A percentile compares a stretch with the other conserved stretches of the same genome.
These are phyloP conservation scores for Drosophila novamexicana DNA, from an alignment of 1,140 invertebrate genomes.

Conservation along the genomic window DNA sequence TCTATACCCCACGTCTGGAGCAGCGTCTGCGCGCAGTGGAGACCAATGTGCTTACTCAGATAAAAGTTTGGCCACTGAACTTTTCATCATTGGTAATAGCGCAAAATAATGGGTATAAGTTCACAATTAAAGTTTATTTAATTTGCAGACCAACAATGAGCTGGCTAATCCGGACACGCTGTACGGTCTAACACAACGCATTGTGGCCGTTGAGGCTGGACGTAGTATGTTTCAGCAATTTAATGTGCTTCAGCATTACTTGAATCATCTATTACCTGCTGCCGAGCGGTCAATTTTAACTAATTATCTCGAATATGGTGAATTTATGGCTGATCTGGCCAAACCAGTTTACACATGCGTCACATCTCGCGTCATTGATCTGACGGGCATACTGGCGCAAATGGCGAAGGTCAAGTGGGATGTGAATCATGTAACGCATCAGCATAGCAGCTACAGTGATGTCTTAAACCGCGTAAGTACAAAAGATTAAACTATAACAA, in stretches of 20 bases:
- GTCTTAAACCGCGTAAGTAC: constrained; percentile 87
- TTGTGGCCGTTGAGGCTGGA: constrained; percentile 96
- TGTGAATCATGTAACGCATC: constrained; percentile 96
- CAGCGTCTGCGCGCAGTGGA: constrained; percentile 91
- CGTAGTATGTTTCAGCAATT: constrained; percentile 95
- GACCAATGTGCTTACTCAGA: constrained; percentile 86
- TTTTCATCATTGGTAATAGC: constrained; percentile 75
- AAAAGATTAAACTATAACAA: background rate
- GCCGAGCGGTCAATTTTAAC: constrained; percentile 83
- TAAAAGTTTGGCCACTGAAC: constrained; percentile 80
- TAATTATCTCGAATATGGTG: constrained; percentile 84
- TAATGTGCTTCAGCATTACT: constrained; percentile 91
- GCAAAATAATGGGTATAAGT: background rate
- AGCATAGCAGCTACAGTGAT: constrained; percentile 96
- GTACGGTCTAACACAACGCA: constrained; percentile 92
- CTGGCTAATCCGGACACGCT: constrained; percentile 89
- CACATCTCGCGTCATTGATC: constrained; percentile 91
- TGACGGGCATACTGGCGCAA: constrained; percentile 90
- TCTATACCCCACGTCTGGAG: constrained; percentile 89
- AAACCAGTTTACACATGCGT: constrained; percentile 94
- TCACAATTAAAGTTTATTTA: background rate
- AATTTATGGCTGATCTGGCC: constrained; percentile 88
- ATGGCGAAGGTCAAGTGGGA: constrained; percentile 98
- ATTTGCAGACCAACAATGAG: constrained; percentile 85
- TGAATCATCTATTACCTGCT: constrained; percentile 89